Conservation (phyloP, 2,888 invertebrate genomes). For the Thecocarcelia acutangulata region DNA sequence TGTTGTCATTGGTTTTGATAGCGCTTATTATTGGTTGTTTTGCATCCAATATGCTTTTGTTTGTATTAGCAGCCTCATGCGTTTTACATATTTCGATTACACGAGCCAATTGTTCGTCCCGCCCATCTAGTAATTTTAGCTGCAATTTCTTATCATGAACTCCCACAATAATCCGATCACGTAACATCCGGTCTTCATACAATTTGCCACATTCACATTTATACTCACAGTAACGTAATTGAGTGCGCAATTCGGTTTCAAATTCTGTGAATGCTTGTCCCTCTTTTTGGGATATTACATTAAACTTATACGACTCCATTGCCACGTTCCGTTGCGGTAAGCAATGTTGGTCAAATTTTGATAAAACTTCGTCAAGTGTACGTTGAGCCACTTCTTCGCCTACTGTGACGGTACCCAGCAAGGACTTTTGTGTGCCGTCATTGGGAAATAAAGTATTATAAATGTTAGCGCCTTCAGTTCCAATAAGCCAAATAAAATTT, state of each 20-base stretch:
- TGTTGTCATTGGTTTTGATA: too few species aligned
- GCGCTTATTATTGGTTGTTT: not conserved
- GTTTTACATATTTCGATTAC: slow-evolving; percentile 1
- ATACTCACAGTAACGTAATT: too few species aligned
- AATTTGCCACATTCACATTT: too few species aligned
- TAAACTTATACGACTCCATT: too few species aligned
- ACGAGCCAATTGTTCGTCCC: slow-evolving; percentile 5
- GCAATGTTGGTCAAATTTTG: too few species aligned
- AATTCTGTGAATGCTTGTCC: too few species aligned
- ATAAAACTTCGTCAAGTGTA: too few species aligned
- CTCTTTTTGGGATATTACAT: too few species aligned
- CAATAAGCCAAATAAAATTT: slow-evolving; percentile 2
- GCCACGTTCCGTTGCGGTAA: too few species aligned
- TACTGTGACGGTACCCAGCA: not conserved
- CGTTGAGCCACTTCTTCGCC: not conserved
- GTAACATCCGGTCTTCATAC: slow-evolving; percentile 6
- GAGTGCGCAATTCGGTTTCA: too few species aligned
- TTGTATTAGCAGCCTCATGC: not conserved
- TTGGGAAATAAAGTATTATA: not conserved
- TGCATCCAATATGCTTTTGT: not conserved
- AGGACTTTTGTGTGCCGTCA: too few species aligned
- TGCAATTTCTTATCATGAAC: too few species aligned
- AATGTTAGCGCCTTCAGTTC: not conserved
- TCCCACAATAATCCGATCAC: not conserved
- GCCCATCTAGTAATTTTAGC: not conserved